Conservation (phyloP, 2,113 vertebrate species). For the Mirounga angustirostris region DNA sequence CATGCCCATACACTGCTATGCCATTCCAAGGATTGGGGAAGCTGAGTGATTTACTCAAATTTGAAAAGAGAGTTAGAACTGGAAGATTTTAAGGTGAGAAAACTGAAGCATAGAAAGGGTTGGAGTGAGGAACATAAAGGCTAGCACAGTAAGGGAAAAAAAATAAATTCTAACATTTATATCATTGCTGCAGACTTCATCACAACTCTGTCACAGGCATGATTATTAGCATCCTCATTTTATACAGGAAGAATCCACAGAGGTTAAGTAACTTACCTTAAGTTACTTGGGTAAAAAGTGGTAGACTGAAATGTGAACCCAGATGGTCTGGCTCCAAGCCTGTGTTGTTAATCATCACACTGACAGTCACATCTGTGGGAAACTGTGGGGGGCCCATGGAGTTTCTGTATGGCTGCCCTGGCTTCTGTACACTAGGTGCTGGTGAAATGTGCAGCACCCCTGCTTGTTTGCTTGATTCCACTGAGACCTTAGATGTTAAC, state of each 20-base stretch:
- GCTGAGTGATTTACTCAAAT: not conserved
- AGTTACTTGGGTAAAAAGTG: not conserved
- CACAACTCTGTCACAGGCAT: not conserved
- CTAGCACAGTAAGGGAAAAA: not conserved
- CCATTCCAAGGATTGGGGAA: not conserved
- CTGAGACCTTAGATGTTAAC: not conserved
- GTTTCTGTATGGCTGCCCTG: not conserved
- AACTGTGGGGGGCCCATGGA: not conserved
- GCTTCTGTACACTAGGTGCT: not conserved
- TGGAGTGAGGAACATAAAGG: not conserved
- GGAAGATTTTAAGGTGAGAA: not conserved
- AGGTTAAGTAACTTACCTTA: not conserved
- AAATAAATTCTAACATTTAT: not conserved
- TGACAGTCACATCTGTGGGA: not conserved
- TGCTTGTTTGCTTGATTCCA: not conserved
- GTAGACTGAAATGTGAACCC: not conserved
- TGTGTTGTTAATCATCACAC: not conserved
- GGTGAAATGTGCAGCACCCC: not conserved
- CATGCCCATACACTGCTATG: fast-evolving
- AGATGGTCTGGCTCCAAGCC: not conserved
- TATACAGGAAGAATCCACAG: not conserved
- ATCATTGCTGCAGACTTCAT: not conserved
- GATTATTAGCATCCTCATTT: not conserved
- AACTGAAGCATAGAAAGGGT: not conserved
- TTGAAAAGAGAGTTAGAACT: conserved; percentile 15